A percentile compares a stretch with the other conserved stretches of the same genome.
Evolutionary conservation across 2,113 vertebrate species (phyloP).

Genomic region (Meriones unguiculatus): DNA sequence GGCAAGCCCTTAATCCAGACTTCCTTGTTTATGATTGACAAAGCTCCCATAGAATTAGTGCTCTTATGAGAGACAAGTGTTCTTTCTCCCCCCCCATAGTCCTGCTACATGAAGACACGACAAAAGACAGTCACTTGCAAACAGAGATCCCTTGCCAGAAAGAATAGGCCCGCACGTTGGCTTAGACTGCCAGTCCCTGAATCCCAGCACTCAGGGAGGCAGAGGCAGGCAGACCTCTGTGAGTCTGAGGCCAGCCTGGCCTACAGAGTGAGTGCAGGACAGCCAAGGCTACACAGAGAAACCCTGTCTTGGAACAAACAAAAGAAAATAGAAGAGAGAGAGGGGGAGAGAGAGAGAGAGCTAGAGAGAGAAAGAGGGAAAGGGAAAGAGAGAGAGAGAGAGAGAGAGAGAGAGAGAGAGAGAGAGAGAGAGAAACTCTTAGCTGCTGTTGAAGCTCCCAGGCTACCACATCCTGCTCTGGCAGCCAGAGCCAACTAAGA

Average conservation of each 20-base stretch:
- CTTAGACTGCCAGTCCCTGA: neutral
- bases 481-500: neutral
- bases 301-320: no score
- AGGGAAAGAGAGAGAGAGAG: no score
- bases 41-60: neutral
- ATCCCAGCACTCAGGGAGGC: no score
- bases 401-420: no score
- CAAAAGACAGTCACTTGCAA: neutral
- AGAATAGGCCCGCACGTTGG: neutral
- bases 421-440: no score
- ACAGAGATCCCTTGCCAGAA: neutral
- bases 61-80: neutral
- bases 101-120: neutral
- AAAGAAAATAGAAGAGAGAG: no score
- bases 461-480: neutral
- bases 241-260: no score
- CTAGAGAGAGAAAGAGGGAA: no score
- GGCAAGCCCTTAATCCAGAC: neutral
- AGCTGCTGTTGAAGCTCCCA: neutral
- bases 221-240: no score
- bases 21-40: neutral
- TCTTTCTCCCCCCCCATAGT: neutral
- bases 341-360: no score
- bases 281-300: no score
- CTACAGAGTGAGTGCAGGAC: no score